A percentile compares a stretch with the other conserved stretches of the same genome.
Evolutionary conservation across 2,113 vertebrate genomes (phyloP).

Genomic region (Blennius ocellaris): DNA sequence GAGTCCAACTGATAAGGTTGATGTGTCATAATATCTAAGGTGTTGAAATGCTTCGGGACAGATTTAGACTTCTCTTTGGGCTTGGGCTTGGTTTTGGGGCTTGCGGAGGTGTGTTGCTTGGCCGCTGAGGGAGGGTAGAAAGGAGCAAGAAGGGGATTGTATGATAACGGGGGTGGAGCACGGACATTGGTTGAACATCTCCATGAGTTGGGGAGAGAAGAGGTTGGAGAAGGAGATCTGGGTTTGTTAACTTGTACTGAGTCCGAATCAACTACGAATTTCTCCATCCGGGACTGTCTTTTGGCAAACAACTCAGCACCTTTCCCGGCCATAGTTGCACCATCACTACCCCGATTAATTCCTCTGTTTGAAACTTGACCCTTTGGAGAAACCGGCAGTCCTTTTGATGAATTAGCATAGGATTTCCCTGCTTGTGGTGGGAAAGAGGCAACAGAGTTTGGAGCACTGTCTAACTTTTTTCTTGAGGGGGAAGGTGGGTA

Average conservation of each 20-base stretch:
- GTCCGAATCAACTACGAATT: conserved; percentile 92
- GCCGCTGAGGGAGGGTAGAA: conserved; percentile 88
- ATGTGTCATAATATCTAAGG: conserved; percentile 97
- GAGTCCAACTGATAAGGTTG: conserved; percentile 93
- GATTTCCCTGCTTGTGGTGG: conserved; percentile 80
- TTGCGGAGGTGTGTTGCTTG: conserved; percentile 83
- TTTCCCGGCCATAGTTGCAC: conserved; percentile 87
- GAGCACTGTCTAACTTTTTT: conserved; percentile 77
- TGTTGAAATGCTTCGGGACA: conserved; percentile 87
- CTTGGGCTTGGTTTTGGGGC: conserved; percentile 74
- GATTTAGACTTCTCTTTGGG: conserved; percentile 84
- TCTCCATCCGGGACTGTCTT: conserved; percentile 96
- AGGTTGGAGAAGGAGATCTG: conserved; percentile 88
- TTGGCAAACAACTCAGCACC: conserved; percentile 93
- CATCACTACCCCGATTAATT: conserved; percentile 77
- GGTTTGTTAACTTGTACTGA: conserved; percentile 88
- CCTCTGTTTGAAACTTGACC: conserved; percentile 61
- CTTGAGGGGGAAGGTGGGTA: conserved; percentile 77
- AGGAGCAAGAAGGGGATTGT: conserved; percentile 92
- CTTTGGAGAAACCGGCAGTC: conserved; percentile 69
- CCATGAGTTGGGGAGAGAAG: conserved; percentile 92
- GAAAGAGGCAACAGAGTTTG: conserved; percentile 80
- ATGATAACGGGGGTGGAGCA: conserved; percentile 92
- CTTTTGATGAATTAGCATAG: conserved; percentile 76
- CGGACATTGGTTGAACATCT: conserved; percentile 97